Evolutionary conservation across 2,888 invertebrate genomes (phyloP), one percentile per base, ranked within the genome.

Genomic region (Boloria selene): DNA sequence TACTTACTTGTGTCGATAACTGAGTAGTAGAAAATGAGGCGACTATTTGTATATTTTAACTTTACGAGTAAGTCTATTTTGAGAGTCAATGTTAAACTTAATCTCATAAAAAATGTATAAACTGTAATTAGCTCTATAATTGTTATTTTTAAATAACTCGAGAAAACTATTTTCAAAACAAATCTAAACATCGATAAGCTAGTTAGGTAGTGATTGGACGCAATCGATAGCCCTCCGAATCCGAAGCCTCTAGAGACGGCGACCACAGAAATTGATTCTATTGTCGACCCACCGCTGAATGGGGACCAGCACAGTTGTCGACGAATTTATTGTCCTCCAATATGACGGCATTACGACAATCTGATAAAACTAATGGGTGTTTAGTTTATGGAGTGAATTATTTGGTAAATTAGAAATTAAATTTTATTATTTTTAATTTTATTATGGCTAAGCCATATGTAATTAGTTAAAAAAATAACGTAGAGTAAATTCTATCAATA

Each of bases 231-330:
- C 50, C 69, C 68, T 62, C 62, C 61, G 67, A 64, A 61, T 56
- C 49, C 51, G 22, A 16, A 52, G 53, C 61, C 65, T 67, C 68
- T 45, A 49, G 68, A 64, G 65, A 52, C 47, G 22, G 56, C 63
- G 61, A 66, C 63, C 64, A 45, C 60, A 52, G 70, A 67, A 69
- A 68, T 70, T 64, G 64, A 70, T 70, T 71, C 62, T 55, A 64
- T 68, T 66, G 69, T 69, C 16, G 49, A 50, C 42, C 52, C 51
- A 61, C 47, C 61, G 45, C 65, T 68, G 67, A 68, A 65, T 65
- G 50, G 68, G 65, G 68, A 42, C 64, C 56, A 47, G 50, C 50
- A 44, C 63, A 50, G 38, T 61, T 51, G 64, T 58, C 51, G 42
- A 51, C 42, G 44, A 56, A 64, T 64, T 64, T 64, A 64, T 64